Evolutionary conservation across 2,888 invertebrate species (phyloP), one percentile per base, ranked within the genome.

Genomic region (Ophion ventricosus): DNA sequence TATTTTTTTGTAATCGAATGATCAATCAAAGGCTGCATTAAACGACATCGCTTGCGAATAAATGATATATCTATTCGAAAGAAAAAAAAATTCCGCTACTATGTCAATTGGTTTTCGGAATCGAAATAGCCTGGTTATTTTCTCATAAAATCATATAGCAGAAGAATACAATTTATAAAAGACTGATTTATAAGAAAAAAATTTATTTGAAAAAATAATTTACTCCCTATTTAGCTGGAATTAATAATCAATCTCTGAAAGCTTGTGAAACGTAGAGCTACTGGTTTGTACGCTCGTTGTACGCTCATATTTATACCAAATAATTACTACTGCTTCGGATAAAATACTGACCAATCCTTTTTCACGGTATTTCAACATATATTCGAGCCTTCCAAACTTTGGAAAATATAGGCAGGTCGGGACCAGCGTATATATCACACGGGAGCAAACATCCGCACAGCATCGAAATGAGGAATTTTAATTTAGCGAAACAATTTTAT

Each of bases 381-480:
- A 25, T 61, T 29, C n/a, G 29, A 29, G 35, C n/a, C 35, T 29
- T 61, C 61, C 61, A 7, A 64, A 35, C n/a, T 23, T 64, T 17
- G n/a, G 17, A n/a, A 64, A 23, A 64, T n/a, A 29, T 35, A 64
- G 29, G 20, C 17, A n/a, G 64, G 17, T 35, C 35, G n/a, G 29
- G 35, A 25, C 25, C 35, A 35, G 49, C 17, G 49, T 20, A 23
- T n/a, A 29, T 29, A 56, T 70, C 20, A 56, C 56, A 26, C 56
- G 8, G 17, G 49, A 67, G 49, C 49, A 17, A 49, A 25, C n/a
- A 56, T 70, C 20, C n/a, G 1, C 5, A 11, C 4, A 63, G 54
- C 72, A 64, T 75, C 63, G 78, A 83, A 83, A 70, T 57, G 76
- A 69, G 74, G 49, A 83, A 85, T 86, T 86, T 85, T 83, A 40